Evolutionary conservation across 2,797 vertebrate genomes (phyloP), one percentile per base, ranked within the genome.

Genomic region (Acanthurus tractus): DNA sequence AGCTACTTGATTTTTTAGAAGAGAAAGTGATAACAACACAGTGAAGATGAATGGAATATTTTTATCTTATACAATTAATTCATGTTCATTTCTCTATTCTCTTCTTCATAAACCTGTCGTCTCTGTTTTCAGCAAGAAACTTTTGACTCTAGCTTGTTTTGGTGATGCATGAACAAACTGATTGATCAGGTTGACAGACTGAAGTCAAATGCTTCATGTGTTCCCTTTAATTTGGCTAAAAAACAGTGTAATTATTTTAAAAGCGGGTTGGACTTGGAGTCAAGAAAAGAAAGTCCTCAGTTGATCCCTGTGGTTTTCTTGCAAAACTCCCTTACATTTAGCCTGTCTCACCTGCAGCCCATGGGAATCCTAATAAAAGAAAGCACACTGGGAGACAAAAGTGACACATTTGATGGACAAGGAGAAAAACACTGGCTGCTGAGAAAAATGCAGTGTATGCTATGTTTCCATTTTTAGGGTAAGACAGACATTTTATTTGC

Each of bases 221-320:
- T 73, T 22, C 23, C 49, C 34, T 72, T 72, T 54, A 54, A 44
- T 80, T 68, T 50, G 25, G 53, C 63, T 55, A 59, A 81, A 82
- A 40, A 84, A 66, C 45, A 49, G 63, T 23, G 9, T 29, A 14
- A 42, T 58, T 75, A 14, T 57, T 82, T 61, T 65, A 62, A 70
- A 89, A 56, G 82, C 68, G 56, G 59, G 69, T 38, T 76, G 54
- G 70, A 79, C 78, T 76, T 15, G 40, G 52, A 82, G 49, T 77
- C 76, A 62, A 79, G 45, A 70, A 70, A 81, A 56, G 42, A 63
- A 76, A 76, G 71, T 66, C 53, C 83, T 81, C 78, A 79, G 84
- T 75, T 57, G 78, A 72, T 81, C 74, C 84, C 85, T 71, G 64
- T 14, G 82, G 77, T 77, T 84, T 82, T 59, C 70, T 72, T 61